These are phyloP conservation scores for Bombus ignitus DNA, from an alignment of 1,140 invertebrate species.

Conservation along the genomic window DNA sequence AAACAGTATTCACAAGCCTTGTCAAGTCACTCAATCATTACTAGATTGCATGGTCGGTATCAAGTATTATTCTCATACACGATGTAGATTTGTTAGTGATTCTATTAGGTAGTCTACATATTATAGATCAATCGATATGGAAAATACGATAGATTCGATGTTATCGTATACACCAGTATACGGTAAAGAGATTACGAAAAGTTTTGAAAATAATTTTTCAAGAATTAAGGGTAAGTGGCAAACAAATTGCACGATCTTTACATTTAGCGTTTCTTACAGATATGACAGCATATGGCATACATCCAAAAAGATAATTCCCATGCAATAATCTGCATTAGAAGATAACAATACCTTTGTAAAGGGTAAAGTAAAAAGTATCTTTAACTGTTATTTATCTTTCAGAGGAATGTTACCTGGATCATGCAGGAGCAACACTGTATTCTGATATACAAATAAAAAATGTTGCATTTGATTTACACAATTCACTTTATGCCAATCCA, in stretches of 20 bases:
- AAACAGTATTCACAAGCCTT: not conserved
- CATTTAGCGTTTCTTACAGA: not conserved
- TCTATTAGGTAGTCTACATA: not conserved
- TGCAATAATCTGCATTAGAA: not conserved
- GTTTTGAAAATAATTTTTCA: slow-evolving; percentile 70
- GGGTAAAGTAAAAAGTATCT: too few species aligned
- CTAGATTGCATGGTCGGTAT: not conserved
- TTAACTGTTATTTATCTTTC: slow-evolving; percentile 62
- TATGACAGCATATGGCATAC: not conserved
- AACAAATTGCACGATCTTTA: not conserved
- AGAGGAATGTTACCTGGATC: slow-evolving; percentile 94
- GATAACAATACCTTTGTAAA: not conserved
- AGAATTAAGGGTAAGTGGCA: slow-evolving; percentile 63
- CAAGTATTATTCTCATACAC: not conserved
- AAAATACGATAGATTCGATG: slow-evolving; percentile 28
- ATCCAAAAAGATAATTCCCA: not conserved
- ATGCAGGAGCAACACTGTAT: slow-evolving; percentile 94
- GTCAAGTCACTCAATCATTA: slow-evolving; percentile 22
- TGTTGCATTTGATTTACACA: slow-evolving; percentile 86
- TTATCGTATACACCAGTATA: slow-evolving; percentile 65
- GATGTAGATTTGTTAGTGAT: not conserved
- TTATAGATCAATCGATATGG: slow-evolving; percentile 53
- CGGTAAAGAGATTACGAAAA: slow-evolving; percentile 56
- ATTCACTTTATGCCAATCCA: slow-evolving; percentile 93
- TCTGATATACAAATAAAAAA: slow-evolving; percentile 88